Conservation (phyloP, 2,113 vertebrate species). For the Gavia stellata region DNA sequence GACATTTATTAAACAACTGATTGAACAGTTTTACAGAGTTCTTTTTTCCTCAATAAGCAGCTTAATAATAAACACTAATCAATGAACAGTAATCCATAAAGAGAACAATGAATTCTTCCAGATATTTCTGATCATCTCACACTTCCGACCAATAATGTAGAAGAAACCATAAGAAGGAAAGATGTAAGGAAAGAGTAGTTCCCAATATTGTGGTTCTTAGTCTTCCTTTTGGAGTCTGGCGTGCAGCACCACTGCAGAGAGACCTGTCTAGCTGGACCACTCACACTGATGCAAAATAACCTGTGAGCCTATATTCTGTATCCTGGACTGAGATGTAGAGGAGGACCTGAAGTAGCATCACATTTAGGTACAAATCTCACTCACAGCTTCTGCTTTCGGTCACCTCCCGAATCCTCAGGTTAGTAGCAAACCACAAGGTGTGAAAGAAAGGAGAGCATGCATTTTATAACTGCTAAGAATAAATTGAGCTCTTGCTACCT, state of each 20-base stretch:
- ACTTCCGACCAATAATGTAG: background rate
- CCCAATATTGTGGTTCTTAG: background rate
- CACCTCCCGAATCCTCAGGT: background rate
- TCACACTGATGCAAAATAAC: background rate
- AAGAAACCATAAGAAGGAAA: background rate
- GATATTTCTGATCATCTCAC: background rate
- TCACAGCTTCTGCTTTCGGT: background rate
- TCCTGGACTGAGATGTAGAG: background rate
- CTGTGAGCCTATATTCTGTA: background rate
- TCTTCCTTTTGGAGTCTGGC: background rate
- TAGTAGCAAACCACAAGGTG: background rate
- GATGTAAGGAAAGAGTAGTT: background rate
- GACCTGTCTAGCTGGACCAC: background rate
- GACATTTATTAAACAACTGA: background rate
- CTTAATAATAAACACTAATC: background rate
- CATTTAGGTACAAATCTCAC: background rate
- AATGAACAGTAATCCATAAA: background rate
- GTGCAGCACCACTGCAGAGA: background rate
- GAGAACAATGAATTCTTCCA: background rate
- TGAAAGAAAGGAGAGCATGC: background rate
- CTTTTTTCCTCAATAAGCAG: background rate
- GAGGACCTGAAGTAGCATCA: background rate
- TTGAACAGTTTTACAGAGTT: background rate
- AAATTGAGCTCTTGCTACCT: background rate
- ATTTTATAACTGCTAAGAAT: background rate